Conservation (phyloP, 92 coral and sea anemone genomes). For the Phenganax stokvisi region DNA sequence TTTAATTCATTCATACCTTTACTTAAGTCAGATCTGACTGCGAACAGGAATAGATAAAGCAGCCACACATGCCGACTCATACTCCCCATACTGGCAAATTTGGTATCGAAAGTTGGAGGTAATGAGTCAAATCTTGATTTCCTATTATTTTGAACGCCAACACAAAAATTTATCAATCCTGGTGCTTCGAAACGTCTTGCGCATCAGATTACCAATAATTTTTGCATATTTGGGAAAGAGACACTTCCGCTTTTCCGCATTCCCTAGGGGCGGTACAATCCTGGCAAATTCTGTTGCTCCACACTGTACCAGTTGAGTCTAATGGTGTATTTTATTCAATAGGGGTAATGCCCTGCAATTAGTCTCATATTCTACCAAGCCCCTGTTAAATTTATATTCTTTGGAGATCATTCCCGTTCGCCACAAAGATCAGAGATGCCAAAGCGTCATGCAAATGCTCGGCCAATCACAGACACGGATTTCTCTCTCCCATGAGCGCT, state of each 20-base stretch:
- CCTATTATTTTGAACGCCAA: not conserved
- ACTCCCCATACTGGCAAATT: not conserved
- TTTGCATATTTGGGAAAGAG: too few species aligned
- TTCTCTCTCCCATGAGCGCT: not conserved
- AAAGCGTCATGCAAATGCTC: not conserved
- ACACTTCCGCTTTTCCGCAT: too few species aligned
- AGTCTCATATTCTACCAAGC: not conserved
- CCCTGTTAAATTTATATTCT: not conserved
- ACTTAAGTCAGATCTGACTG: not conserved
- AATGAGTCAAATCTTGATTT: not conserved
- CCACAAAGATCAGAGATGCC: not conserved
- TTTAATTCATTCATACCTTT: not conserved
- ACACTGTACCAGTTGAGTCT: too few species aligned
- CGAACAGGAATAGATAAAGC: not conserved
- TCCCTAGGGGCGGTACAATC: too few species aligned
- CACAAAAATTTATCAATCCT: not conserved
- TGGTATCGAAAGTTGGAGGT: not conserved
- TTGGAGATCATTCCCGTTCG: not conserved
- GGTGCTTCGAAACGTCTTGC: too few species aligned
- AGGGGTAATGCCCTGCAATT: too few species aligned
- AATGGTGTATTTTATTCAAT: too few species aligned
- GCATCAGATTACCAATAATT: too few species aligned
- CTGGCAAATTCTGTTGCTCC: too few species aligned
- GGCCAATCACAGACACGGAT: conserved; percentile 22
- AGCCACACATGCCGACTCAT: not conserved